Base-by-base conservation (phyloP, 2,113 vertebrate genomes). In the Python bivittatus region DNA sequence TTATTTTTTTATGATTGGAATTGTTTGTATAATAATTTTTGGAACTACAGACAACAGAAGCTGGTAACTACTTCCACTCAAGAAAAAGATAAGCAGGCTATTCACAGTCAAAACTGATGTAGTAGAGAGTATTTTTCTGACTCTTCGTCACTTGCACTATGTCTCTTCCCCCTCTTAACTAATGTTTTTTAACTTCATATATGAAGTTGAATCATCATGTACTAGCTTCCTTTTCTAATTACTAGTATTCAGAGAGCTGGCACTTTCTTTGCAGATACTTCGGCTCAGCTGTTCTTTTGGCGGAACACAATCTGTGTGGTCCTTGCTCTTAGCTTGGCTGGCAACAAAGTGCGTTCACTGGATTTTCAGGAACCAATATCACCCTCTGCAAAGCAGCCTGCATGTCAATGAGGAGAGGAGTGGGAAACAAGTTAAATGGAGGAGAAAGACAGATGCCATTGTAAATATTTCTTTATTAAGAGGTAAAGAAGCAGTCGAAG, bases 381-480 rank as follows among this genome's bases (percentile, higher is more conserved):
- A 79, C 88, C 91, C 96, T 20, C 93, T 92, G 94, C 93, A 96
- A 91, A 91, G 95, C 91, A 91, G 56, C 42, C 27, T 13, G 95
- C 94, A 92, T 96, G 95, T 94, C 96, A 93, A 95, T 95, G 90
- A 96, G 96, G 94, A 88, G 96, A 96, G 96, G 94, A 87, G 94
- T 92, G 8, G 94, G 89, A 15, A 52, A 89, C 89, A 27, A 79
- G 87, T 6, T 91, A 92, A 88, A 61, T 10, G 17, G 57, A 84
- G 42, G 56, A 89, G 68, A 84, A 0, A 96, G 94, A 90, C 88
- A 6, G 1, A 90, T 88, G 3, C 17, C 60, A 94, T 92, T 93
- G 96, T 94, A 96, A 96, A 96, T 61, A 90, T 92, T 94, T 92
- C 95, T 98, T 98, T 98, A 98, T 98, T 98, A 92, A 97, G 95